These are phyloP conservation scores for Drosophila anceps DNA, from an alignment of 2,888 invertebrate genomes.

Conservation along the genomic window DNA sequence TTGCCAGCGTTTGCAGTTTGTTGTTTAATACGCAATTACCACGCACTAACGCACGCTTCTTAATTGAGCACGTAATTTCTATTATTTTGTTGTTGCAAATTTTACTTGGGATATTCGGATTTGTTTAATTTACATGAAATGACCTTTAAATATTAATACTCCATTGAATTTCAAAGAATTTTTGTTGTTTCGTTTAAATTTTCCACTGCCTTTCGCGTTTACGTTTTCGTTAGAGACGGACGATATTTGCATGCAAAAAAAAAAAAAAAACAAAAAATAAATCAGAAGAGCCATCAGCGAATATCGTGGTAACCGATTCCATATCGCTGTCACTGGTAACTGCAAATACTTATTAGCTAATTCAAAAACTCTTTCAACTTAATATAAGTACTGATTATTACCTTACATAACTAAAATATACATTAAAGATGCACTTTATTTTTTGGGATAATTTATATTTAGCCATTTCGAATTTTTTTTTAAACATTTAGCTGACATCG, in stretches of 20 bases:
- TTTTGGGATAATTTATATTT: neutral
- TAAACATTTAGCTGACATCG: neutral
- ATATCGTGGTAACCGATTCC: slow-evolving; percentile 16
- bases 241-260: slow-evolving; percentile 25
- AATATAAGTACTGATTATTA: neutral
- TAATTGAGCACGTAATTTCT: slow-evolving; percentile 13
- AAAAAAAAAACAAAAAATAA: neutral
- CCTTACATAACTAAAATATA: no score
- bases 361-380: neutral
- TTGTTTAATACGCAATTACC: slow-evolving; percentile 79
- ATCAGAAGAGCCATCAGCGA: slow-evolving; percentile 3
- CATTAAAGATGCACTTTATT: slow-evolving; percentile 1
- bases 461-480: neutral
- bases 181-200: slow-evolving; percentile 53
- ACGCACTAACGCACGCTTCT: slow-evolving; percentile 46
- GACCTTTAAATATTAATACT: slow-evolving; percentile 30
- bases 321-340: slow-evolving; percentile 19
- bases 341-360: neutral
- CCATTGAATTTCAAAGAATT: slow-evolving; percentile 43
- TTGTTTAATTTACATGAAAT: slow-evolving; percentile 24
- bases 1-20: slow-evolving; percentile 66
- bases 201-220: slow-evolving; percentile 63
- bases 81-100: slow-evolving; percentile 1
- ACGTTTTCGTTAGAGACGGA: slow-evolving; percentile 57
- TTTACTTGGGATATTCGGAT: slow-evolving; percentile 13